Base-by-base conservation (phyloP, 2,797 vertebrate genomes). In the Coregonus ussuriensis region DNA sequence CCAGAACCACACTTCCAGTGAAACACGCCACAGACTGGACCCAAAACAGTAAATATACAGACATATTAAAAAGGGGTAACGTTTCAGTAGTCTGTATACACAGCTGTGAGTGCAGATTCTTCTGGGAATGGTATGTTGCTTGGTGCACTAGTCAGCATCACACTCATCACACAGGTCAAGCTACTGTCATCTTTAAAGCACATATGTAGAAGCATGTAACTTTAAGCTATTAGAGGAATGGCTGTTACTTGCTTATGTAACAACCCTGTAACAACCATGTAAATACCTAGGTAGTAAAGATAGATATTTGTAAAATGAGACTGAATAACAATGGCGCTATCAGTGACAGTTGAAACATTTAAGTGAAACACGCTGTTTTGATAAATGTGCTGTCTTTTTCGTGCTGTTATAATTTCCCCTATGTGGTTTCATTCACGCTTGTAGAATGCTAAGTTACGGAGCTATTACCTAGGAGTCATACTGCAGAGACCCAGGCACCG, bases 21-120 rank as follows among this genome's bases (percentile, higher is more conserved):
- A 59, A 21, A 59, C 37, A 31, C 1, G 65, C 71, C 37, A 13
- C 33, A 72, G 47, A 53, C 70, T 71, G 31, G 67, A n/a, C 56
- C 47, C 16, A 18, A 67, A 16, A 78, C 71, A 68, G 41, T 54
- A 3, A 31, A 83, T 86, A 85, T 74, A 80, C 76, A 83, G 87
- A 83, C 82, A 84, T 84, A 84, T 84, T 88, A 83, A 89, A 86
- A 88, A 81, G 75, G 84, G 85, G 83, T 87, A 77, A 88, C 81
- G 83, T 82, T 90, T 90, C 85, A 77, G 71, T 83, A 77, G 78
- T 76, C 79, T 87, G 79, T 73, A 52, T 72, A 73, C 82, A 85
- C 89, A 88, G 85, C 83, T 88, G 86, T 81, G 86, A 77, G 71
- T 82, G 82, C 88, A 89, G 85, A 92, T 89, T 86, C 89, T 85